Base-by-base conservation (phyloP, 2,888 invertebrate genomes). In the Lymantria monacha region DNA sequence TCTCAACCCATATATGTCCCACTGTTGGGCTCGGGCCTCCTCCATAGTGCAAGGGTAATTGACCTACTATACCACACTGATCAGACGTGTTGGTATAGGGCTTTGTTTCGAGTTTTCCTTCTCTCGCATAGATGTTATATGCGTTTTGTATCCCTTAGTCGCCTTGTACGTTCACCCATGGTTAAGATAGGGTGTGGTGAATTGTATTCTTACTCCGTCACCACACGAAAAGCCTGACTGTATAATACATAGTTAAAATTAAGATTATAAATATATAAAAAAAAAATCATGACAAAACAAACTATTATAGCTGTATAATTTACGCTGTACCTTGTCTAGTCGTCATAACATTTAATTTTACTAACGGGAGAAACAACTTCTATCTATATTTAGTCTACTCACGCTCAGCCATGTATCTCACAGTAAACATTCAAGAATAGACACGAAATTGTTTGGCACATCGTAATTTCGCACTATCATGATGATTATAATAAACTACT, bases 391-490 rank as follows among this genome's bases (percentile, higher is more conserved):
- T 45, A 22, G 45, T 45, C 45, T 45, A 45, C 45, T 14, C 22
- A 44, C 37, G 11, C 36, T 15, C 30, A n/a, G 44, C 9, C 31
- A 31, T 33, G 36, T n/a, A 49, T 33, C 10, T 30, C 41, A 40
- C 47, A 33, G 40, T 41, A 44, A 48, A 44, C 10, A 38, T 42
- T 10, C 33, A 46, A 31, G 45, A 49, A 30, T 49, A 49, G 38
- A 40, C 49, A 33, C 31, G 46, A 47, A 49, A 50, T 13, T 48
- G 45, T 42, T 48, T 15, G 30, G 37, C 13, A 30, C 37, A 51
- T 57, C 41, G 38, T 40, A 53, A 57, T 57, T 51, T 51, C 30
- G 48, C 53, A 48, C 14, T 31, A 48, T 57, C 49, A 51, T 52
- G 52, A 31, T 51, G 51, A 55, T 44, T 53, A 56, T 53, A 41